Percentiles rank a stretch among this genome's conserved stretches.
Evolutionary conservation across 37 sponge, comb jelly and placozoan genomes (phyloP).

Genomic region (Bolinopsis microptera): DNA sequence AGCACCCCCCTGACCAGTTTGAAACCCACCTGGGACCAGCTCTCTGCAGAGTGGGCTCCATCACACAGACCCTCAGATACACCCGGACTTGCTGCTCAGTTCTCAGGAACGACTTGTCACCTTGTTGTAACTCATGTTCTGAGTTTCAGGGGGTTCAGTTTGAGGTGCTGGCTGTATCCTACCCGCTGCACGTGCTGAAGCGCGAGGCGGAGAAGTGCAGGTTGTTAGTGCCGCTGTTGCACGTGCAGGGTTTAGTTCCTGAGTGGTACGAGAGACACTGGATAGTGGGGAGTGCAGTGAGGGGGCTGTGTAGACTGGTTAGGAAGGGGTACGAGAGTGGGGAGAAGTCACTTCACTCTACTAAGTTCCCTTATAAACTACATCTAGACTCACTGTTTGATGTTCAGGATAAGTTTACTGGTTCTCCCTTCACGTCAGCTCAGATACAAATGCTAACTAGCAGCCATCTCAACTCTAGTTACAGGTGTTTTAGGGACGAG

Average conservation of each 20-base stretch:
- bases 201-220: conserved; percentile 28
- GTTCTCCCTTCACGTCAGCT: conserved; percentile 16
- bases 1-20: not conserved
- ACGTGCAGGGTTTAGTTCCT: not conserved
- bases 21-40: not conserved
- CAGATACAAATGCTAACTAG: conserved; percentile 33
- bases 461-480: not conserved
- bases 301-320: not conserved
- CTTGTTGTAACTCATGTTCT: not conserved
- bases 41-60: not conserved
- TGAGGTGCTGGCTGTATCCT: not conserved
- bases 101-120: not conserved
- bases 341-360: not conserved
- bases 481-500: not conserved
- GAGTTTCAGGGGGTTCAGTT: not conserved
- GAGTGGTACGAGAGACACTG: not conserved
- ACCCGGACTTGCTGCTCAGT: not conserved
- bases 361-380: not conserved
- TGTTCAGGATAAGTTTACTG: conserved; percentile 1
- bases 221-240: not conserved
- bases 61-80: not conserved
- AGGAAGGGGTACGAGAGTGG: not conserved
- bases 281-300: not conserved
- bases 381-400: not conserved
- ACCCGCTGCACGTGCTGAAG: not conserved